Evolutionary conservation across 1,140 invertebrate genomes (phyloP), one percentile per base, ranked within the genome.

Genomic region (Hirudo medicinalis): DNA sequence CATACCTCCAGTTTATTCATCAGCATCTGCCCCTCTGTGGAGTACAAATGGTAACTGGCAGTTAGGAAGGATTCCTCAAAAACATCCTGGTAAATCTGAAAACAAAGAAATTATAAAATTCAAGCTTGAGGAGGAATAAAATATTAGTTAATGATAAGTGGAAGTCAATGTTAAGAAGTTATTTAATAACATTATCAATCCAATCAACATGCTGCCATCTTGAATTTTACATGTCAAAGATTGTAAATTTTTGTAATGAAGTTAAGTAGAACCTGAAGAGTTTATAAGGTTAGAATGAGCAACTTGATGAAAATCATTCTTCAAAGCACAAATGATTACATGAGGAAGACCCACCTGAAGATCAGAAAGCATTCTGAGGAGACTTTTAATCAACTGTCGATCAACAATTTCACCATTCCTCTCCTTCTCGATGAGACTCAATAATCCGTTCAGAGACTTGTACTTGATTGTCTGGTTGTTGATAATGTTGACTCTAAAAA

Each of bases 281-380:
- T 55, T 43, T 29, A 9, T 25, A 57, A 67, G 9, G 66, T 20
- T 70, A 3, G 3, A 3, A 5, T 9, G 67, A 68, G 27, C 40
- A 40, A 68, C 20, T 29, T 6, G 9, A 68, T 49, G 43, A 13
- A 49, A 17, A 49, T 49, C 43, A 49, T 17, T 15, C 0, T 13
- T 11, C 11, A 49, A 49, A n/a, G 66, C 32, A 67, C 9, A 8
- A 68, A 68, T 27, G 67, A 27, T n/a, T 25, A n/a, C 19, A 32
- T 11, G 40, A 22, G 11, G 22, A 36, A 17, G 25, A 53, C 13
- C 67, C 73, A 82, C 81, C 78, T 82, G 81, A 72, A 99, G 83
- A 84, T 97, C 95, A 66, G 92, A 94, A 25, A 99, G 85, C 95
- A 99, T 99, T 76, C 95, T 85, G 27, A 99, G 85, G 22, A 99